These are phyloP conservation scores for Malurus cyaneus DNA, from an alignment of 2,113 vertebrate species.

Conservation along the genomic window DNA sequence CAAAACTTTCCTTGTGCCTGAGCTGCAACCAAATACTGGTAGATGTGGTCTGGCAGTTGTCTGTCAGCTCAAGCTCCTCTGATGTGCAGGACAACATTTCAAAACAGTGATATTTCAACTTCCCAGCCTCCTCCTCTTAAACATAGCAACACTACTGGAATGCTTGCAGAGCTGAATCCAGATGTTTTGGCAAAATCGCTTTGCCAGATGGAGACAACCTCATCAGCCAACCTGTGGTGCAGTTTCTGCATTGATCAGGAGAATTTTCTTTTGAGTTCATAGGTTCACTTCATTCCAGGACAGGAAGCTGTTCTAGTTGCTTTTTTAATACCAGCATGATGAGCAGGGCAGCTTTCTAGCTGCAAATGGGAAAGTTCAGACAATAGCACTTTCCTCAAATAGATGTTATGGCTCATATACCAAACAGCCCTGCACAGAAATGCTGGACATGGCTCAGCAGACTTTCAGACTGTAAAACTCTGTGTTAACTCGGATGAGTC, in stretches of 20 bases:
- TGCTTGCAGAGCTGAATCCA: background rate
- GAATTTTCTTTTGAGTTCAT: background rate
- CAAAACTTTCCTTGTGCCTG: background rate
- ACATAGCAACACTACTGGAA: accelerated
- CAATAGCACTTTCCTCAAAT: background rate
- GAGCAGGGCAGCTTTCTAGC: background rate
- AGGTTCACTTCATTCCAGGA: constrained; percentile 2
- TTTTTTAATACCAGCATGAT: background rate
- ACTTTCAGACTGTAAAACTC: constrained; percentile 24
- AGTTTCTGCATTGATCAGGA: background rate
- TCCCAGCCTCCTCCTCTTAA: background rate
- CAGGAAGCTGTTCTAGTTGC: background rate
- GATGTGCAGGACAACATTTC: background rate
- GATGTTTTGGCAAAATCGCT: background rate
- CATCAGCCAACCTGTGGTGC: background rate
- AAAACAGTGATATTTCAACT: background rate
- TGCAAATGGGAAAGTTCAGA: constrained; percentile 3
- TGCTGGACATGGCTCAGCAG: constrained; percentile 2
- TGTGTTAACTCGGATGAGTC: background rate
- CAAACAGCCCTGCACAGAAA: constrained; percentile 4
- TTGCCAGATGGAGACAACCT: background rate
- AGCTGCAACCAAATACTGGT: background rate
- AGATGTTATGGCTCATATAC: constrained; percentile 6
- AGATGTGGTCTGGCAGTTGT: background rate
- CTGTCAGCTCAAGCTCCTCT: background rate